Evolutionary conservation across 1,140 invertebrate species (phyloP), one percentile per base, ranked within the genome.

Genomic region (Ruditapes philippinarum): DNA sequence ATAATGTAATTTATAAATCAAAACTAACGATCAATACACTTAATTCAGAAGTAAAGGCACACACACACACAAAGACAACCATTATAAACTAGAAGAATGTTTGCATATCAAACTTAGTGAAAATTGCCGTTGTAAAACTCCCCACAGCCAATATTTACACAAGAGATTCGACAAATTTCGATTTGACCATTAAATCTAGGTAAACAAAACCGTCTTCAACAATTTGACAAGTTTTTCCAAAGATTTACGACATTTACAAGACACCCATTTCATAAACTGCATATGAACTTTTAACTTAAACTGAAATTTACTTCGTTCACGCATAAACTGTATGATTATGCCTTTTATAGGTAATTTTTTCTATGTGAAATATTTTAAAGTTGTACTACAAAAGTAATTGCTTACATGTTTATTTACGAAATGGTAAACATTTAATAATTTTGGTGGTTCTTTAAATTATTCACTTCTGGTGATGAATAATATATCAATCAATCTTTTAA

Each of bases 171-270:
- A n/a, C 31, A 22, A 42, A 5, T 28, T 54, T 78, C 25, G 25
- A 78, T 54, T 78, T 78, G 74, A 78, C 49, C 74, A 78, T 78
- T 78, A 78, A 78, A 54, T 78, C 42, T 33, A 28, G 28, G 74
- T 54, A 78, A 78, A 78, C 49, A 78, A 14, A 33, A n/a, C 38
- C 38, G 70, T 74, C 17, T n/a, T 74, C 38, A 22, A 22, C 7
- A 70, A 38, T 38, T 70, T 70, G n/a, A 17, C 33, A 70, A 40
- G 33, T 31, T 36, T 70, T 70, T 40, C n/a, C 17, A 38, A 36
- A 70, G 65, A 70, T 70, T 70, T 70, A 70, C n/a, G 31, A 14
- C 19, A 22, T 33, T 38, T 19, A n/a, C n/a, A 36, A 70, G 36
- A 38, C 14, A 19, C 22, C n/a, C n/a, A n/a, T n/a, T n/a, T n/a